Conservation (phyloP, 2,797 vertebrate species). For the Denticeps clupeoides region DNA sequence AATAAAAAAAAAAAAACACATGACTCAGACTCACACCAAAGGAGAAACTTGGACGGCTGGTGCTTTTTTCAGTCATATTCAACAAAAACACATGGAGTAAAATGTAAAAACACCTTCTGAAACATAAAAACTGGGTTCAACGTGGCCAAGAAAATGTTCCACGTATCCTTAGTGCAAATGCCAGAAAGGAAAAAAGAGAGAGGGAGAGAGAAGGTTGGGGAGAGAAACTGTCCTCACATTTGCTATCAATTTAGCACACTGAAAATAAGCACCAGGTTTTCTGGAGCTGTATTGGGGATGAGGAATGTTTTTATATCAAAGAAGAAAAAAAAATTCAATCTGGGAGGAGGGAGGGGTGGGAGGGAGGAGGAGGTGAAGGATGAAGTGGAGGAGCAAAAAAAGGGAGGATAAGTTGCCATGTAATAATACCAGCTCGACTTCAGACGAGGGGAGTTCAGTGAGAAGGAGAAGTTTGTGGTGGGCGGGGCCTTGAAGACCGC, state of each 20-base stretch:
- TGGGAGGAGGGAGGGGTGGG: constrained; percentile 18
- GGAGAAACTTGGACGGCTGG: constrained; percentile 41
- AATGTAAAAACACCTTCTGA: constrained; percentile 56
- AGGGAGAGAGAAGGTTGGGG: constrained; percentile 1
- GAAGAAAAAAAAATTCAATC: constrained; percentile 27
- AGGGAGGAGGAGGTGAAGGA: constrained; percentile 8
- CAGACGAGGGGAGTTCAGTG: no score
- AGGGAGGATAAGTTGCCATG: constrained; percentile 3
- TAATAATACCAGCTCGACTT: constrained; percentile 20
- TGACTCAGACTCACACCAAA: constrained; percentile 48
- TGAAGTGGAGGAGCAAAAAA: constrained; percentile 9
- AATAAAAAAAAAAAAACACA: constrained; percentile 23
- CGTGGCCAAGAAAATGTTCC: constrained; percentile 59
- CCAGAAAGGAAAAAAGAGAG: constrained; percentile 41
- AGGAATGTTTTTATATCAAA: constrained; percentile 69
- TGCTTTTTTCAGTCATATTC: constrained; percentile 28
- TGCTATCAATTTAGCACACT: constrained; percentile 68
- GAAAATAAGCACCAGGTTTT: constrained; percentile 67
- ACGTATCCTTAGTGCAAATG: constrained; percentile 48
- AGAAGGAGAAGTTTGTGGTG: no score
- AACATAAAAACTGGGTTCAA: constrained; percentile 54
- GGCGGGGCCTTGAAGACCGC: no score
- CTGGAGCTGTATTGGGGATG: constrained; percentile 52
- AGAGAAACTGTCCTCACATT: constrained; percentile 55
- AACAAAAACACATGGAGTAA: constrained; percentile 48